Percentiles rank a stretch among this genome's conserved stretches.
phyloP scores from a whole-genome alignment of 2,113 vertebrate genomes.

The Marmota flaviventris region DNA sequence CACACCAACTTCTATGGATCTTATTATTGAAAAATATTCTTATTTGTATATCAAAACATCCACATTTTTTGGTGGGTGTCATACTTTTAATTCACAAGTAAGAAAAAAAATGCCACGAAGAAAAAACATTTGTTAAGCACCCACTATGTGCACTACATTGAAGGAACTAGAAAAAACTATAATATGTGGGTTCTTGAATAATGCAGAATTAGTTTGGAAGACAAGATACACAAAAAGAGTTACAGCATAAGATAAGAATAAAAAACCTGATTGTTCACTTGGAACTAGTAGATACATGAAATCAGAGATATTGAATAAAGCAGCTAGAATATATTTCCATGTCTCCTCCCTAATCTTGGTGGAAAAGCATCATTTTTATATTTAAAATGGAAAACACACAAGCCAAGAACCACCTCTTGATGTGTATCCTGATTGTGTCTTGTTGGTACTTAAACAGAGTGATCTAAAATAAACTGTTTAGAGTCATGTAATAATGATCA shows the following conservation, averaged over 20 bases:
- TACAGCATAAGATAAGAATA: not conserved
- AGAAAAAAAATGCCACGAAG: not conserved
- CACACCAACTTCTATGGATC: not conserved
- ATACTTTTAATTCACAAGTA: not conserved
- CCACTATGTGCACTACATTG: not conserved
- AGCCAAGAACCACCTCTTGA: not conserved
- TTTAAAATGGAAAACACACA: conserved; percentile 2
- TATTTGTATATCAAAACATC: not conserved
- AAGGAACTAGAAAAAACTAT: not conserved
- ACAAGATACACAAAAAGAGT: not conserved
- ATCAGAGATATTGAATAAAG: not conserved
- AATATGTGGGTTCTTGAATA: not conserved
- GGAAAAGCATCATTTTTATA: not conserved
- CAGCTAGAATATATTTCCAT: not conserved
- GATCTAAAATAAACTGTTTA: not conserved
- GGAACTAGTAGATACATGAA: not conserved
- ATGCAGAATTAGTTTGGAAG: not conserved
- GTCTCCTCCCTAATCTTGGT: not conserved
- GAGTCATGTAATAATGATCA: not conserved
- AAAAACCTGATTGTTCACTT: not conserved
- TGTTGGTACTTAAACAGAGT: not conserved
- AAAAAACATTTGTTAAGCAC: not conserved
- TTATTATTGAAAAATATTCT: not conserved
- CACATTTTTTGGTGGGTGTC: not conserved
- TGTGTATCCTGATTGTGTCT: not conserved